Percentiles rank a stretch among this genome's conserved stretches.
phyloP scores from a whole-genome alignment of 2,888 invertebrate genomes.

The Habrosyne pyritoides region DNA sequence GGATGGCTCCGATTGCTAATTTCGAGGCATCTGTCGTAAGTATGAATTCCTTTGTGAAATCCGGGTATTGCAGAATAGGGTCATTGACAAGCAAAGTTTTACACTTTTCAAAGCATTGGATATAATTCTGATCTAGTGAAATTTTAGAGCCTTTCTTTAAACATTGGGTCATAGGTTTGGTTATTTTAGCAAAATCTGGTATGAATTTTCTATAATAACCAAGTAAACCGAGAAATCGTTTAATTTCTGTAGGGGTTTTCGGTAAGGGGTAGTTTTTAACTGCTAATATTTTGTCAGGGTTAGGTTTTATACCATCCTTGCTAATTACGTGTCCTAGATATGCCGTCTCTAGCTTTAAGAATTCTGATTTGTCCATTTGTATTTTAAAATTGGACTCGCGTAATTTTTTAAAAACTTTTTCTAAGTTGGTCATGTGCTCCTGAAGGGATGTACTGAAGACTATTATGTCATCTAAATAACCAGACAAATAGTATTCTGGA shows the following conservation, averaged over 20 bases:
- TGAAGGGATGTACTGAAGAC: conserved; percentile 33
- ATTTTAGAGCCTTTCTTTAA: conserved; percentile 26
- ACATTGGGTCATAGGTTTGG: conserved; percentile 25
- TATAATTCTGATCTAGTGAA: conserved; percentile 21
- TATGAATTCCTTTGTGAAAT: conserved; percentile 38
- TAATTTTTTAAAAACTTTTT: conserved; percentile 28
- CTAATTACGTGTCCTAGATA: conserved; percentile 34
- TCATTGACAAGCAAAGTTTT: conserved; percentile 27
- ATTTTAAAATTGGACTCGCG: conserved; percentile 33
- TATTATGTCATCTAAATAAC: conserved; percentile 46
- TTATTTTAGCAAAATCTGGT: conserved; percentile 31
- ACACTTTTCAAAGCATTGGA: conserved; percentile 28
- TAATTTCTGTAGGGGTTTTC: conserved; percentile 33
- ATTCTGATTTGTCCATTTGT: conserved; percentile 37
- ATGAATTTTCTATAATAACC: conserved; percentile 40
- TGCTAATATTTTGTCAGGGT: conserved; percentile 32
- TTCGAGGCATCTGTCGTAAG: conserved; percentile 43
- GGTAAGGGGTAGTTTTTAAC: conserved; percentile 34
- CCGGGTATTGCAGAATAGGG: conserved; percentile 47
- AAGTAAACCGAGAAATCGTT: conserved; percentile 33
- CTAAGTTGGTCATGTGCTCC: conserved; percentile 30
- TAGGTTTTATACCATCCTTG: conserved; percentile 33
- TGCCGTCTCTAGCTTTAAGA: conserved; percentile 29
- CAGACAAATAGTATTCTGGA: conserved; percentile 27
- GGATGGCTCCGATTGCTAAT: conserved; percentile 33